phyloP scores from a whole-genome alignment of 2,888 invertebrate genomes.

The Ormyrus thymus region DNA sequence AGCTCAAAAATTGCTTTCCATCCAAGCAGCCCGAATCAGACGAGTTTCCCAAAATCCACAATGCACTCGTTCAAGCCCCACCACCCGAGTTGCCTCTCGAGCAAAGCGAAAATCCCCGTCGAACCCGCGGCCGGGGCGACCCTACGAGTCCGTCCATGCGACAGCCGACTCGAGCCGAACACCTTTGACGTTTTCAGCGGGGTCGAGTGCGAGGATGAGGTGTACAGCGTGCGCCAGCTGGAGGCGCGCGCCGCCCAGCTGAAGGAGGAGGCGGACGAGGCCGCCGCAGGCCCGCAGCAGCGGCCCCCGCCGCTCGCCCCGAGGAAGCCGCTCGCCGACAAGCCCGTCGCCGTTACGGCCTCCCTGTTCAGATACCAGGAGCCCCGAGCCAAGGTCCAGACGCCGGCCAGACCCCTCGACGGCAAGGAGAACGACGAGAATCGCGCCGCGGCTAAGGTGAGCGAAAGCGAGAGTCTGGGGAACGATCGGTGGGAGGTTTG shows the following conservation, averaged over 20 bases:
- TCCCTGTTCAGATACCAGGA: slow-evolving; percentile 67
- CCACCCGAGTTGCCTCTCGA: too few relatives aligned
- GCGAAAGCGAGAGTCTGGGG: neutral
- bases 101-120: too few relatives aligned
- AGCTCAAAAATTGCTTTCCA: too few relatives aligned
- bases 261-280: slow-evolving; percentile 45
- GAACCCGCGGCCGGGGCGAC: neutral
- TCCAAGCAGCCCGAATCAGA: too few relatives aligned
- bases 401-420: slow-evolving; percentile 1
- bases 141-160: neutral
- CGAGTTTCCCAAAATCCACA: too few relatives aligned
- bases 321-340: slow-evolving; percentile 45
- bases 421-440: slow-evolving; percentile 41
- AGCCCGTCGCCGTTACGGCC: slow-evolving; percentile 71
- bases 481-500: too few relatives aligned
- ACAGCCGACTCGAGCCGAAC: slow-evolving; percentile 30
- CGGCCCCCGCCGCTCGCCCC: neutral
- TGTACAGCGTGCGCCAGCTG: slow-evolving; percentile 82
- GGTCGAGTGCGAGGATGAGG: slow-evolving; percentile 86
- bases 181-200: slow-evolving; percentile 78
- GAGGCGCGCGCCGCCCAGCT: slow-evolving; percentile 65
- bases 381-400: slow-evolving; percentile 29
- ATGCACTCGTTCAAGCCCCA: too few relatives aligned
- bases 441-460: neutral
- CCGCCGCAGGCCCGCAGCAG: neutral